Evolutionary conservation across 30 jellyfish, hydroid and myxozoan species (phyloP).

Genomic region (Hydractinia echinata): DNA sequence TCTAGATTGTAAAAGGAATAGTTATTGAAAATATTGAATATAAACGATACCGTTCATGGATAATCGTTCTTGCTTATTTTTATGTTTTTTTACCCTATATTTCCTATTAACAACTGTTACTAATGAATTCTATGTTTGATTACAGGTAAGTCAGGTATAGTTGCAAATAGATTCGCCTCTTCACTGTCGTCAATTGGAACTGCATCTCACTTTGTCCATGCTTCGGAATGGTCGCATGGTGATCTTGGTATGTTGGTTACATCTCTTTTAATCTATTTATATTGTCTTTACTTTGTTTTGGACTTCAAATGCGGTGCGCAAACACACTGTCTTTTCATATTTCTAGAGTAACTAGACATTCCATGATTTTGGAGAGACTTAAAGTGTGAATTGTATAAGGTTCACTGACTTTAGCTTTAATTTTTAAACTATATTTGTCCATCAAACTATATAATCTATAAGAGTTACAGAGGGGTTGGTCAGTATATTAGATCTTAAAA

Average conservation of each 20-base stretch:
- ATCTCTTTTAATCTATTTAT: too few relatives aligned
- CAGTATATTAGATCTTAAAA: too few relatives aligned
- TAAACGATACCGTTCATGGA: background rate
- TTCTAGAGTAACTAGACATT: too few relatives aligned
- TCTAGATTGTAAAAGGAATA: background rate
- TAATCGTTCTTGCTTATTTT: background rate
- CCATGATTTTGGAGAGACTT: too few relatives aligned
- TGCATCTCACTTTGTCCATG: conserved; percentile 81
- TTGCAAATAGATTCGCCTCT: conserved; percentile 84
- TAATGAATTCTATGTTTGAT: background rate
- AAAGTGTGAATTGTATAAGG: too few relatives aligned
- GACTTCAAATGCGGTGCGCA: too few relatives aligned
- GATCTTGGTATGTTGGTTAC: conserved; percentile 49
- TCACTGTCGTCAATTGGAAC: conserved; percentile 80
- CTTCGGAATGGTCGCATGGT: conserved; percentile 91
- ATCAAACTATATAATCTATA: too few relatives aligned
- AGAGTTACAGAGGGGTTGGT: too few relatives aligned
- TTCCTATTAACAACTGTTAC: background rate
- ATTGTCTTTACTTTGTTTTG: background rate
- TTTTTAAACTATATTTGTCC: too few relatives aligned
- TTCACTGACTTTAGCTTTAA: too few relatives aligned
- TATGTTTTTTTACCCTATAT: background rate
- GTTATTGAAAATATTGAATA: too few relatives aligned
- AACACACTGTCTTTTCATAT: too few relatives aligned
- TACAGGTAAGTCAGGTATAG: conserved; percentile 78